These are phyloP conservation scores for Platycnemis pennipes DNA, from an alignment of 2,888 invertebrate species.

Conservation along the genomic window DNA sequence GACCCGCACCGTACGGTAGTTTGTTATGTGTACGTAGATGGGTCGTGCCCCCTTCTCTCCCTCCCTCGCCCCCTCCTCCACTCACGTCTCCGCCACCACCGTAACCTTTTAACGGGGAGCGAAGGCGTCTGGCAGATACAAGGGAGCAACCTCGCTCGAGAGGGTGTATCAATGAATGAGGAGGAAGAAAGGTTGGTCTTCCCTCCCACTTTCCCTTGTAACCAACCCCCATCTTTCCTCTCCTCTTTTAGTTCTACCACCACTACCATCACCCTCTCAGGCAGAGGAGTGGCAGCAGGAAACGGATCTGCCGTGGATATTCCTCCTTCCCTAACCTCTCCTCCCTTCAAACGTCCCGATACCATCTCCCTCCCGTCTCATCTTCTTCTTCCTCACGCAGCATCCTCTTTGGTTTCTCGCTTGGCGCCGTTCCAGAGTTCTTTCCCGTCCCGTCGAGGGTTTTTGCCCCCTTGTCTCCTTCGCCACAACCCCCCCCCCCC, in stretches of 20 bases:
- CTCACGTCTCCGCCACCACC: background rate
- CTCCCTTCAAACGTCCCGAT: conserved; percentile 28
- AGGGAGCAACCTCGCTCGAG: background rate
- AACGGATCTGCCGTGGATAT: conserved; percentile 23
- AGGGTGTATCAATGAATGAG: conserved; percentile 51
- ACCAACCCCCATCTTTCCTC: background rate
- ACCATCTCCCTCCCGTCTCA: conserved; percentile 28
- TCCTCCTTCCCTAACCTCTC: background rate
- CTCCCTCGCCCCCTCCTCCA: background rate
- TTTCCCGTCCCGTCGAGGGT: background rate
- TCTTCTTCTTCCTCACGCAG: background rate
- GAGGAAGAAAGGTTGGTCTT: background rate
- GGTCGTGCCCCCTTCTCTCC: background rate
- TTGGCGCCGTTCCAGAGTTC: background rate
- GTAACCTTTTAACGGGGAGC: conserved; percentile 23
- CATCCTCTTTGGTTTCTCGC: conserved; percentile 29
- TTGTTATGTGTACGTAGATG: background rate
- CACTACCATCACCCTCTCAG: background rate
- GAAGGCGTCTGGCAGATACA: conserved; percentile 26
- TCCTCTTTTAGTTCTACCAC: background rate
- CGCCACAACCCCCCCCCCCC: too few relatives aligned
- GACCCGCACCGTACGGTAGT: background rate
- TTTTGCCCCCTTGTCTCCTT: background rate
- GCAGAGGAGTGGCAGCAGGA: background rate
- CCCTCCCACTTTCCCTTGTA: conserved; percentile 22